Evolutionary conservation across 2,888 invertebrate genomes (phyloP).

Genomic region (Caenorhabditis imperialis): DNA sequence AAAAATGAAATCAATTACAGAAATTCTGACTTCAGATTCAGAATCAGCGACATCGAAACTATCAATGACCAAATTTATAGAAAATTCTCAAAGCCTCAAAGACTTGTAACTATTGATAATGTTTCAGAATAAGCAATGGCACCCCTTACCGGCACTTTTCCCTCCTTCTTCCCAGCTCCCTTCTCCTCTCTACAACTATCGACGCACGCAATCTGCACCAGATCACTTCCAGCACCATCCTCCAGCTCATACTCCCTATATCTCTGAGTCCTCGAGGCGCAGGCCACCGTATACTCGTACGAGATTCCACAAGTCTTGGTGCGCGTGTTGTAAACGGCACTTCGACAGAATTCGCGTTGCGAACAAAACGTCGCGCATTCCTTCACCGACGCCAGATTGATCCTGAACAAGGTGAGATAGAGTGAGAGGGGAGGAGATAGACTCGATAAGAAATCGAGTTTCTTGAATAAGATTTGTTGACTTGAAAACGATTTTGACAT

Average conservation of each 20-base stretch:
- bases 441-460: slow-evolving; percentile 43
- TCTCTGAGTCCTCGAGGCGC: slow-evolving; percentile 53
- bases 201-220: slow-evolving; percentile 65
- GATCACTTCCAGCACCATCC: slow-evolving; percentile 44
- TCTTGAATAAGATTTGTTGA: no score
- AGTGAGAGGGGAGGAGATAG: slow-evolving; percentile 1
- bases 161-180: slow-evolving; percentile 23
- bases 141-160: slow-evolving; percentile 31
- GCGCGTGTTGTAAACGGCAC: slow-evolving; percentile 73
- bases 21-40: no score
- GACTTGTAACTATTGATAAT: no score
- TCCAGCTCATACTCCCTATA: slow-evolving; percentile 62
- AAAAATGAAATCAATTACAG: no score
- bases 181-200: slow-evolving; percentile 55
- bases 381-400: slow-evolving; percentile 64
- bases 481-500: slow-evolving; percentile 4
- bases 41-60: no score
- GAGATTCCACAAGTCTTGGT: slow-evolving; percentile 73
- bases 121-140: no score
- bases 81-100: no score
- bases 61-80: no score
- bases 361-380: slow-evolving; percentile 75
- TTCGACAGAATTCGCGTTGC: slow-evolving; percentile 73
- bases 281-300: slow-evolving; percentile 63
- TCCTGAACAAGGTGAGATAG: slow-evolving; percentile 58